A percentile compares a stretch with the other conserved stretches of the same genome.
Conservation (phyloP, 2,113 vertebrate genomes). For the Puntigrus tetrazona region DNA sequence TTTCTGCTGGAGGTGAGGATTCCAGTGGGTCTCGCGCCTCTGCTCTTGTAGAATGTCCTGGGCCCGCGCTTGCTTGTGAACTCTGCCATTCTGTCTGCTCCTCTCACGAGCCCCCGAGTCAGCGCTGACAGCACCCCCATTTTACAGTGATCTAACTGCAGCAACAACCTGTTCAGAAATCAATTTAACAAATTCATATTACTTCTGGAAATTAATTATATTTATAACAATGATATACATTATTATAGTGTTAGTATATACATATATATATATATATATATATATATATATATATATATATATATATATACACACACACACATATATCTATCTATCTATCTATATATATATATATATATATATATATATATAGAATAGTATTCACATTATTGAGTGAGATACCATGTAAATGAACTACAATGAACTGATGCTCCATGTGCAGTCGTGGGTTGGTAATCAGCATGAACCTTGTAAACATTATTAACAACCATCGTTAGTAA, state of each 20-base stretch:
- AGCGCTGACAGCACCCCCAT: constrained; percentile 89
- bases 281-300: no score
- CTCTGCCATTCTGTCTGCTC: constrained; percentile 84
- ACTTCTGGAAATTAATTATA: background rate
- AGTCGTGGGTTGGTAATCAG: background rate
- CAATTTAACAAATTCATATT: background rate
- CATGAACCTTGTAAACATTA: background rate
- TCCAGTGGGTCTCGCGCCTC: constrained; percentile 79
- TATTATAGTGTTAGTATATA: no score
- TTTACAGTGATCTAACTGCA: background rate
- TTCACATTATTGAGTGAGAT: no score
- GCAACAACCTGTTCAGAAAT: background rate
- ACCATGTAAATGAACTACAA: no score
- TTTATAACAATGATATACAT: background rate
- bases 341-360: no score
- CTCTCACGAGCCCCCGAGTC: constrained; percentile 80
- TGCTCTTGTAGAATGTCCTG: constrained; percentile 78
- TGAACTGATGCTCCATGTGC: background rate
- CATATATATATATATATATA: no score
- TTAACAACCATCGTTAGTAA: background rate
- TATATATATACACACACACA: no score
- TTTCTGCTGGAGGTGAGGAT: constrained; percentile 70
- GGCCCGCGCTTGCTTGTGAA: constrained; percentile 94
- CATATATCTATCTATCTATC: no score
- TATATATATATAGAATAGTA: no score